Base-by-base conservation (phyloP, 2,797 vertebrate species). In the Tokudaia tokunoshimensis region DNA sequence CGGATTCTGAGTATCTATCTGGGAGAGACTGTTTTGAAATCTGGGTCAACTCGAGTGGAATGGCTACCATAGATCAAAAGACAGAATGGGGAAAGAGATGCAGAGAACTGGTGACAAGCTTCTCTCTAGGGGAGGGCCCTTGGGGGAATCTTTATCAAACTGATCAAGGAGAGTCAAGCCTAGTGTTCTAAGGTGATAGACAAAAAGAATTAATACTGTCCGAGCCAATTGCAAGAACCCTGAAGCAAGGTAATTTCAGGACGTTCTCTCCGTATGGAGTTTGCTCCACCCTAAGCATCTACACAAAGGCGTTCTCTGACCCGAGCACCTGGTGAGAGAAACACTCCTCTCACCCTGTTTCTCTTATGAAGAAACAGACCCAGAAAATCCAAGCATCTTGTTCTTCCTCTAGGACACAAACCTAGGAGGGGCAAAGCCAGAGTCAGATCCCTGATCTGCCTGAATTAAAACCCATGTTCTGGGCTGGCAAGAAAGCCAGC, bases 211-310 rank as follows among this genome's bases (percentile, higher is more conserved):
- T 14, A 61, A 63, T 50, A 29, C 47, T 55, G 34, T 57, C n/a
- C 29, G 15, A 44, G 26, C 34, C n/a, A 14, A 4, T 4, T 31
- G 4, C 78, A 93, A 81, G 76, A 87, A 84, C 31, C 20, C 80
- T 52, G 97, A 97, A 97, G 29, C 61, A 2, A 4, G 92, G 65
- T 84, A 55, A 34, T 74, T 55, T 67, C 52, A n/a, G 81, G 61
- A 47, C 10, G 10, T 31, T 24, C 75, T 88, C 63, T 70, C 34
- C 37, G 15, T 22, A 3, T 2, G 1, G n/a, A 82, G 41, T 79
- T 92, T 37, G 34, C 55, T 59, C 22, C 2, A 20, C 34, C 24
- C 24, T 75, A 29, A 92, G 44, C 55, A 61, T 85, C 90, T 52
- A 86, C 19, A 3, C 37, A 4, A 3, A 34, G 79, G 79, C 55